Evolutionary conservation across 2,888 invertebrate genomes (phyloP), one percentile per base, ranked within the genome.

Genomic region (Troides oblongomaculatus): DNA sequence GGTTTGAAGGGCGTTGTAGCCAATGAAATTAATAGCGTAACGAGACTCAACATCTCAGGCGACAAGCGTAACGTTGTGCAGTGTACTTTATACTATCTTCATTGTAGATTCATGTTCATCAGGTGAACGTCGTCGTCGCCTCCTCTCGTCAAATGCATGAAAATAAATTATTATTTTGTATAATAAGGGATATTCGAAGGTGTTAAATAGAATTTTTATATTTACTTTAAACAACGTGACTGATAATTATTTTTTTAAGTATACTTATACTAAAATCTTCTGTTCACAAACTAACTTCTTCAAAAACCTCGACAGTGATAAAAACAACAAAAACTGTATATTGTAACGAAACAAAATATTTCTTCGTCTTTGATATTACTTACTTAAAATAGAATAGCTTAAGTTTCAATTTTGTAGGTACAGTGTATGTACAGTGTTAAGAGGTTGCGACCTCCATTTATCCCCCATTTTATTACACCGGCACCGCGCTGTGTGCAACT

Each of bases 391-490:
- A 74, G 71, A 60, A 69, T 66, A 72, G 72, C 69, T 70, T 71
- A 67, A 72, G 72, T 71, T 73, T 71, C 71, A 70, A 74, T 74
- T 74, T 74, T 68, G 72, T 71, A 64, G 46, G 62, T 69, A 61
- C 63, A 76, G 73, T 75, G 73, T 76, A 72, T 77, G 74, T 74
- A 75, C 74, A 79, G 78, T 78, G 77, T 78, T 76, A 80, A 72
- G 75, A 71, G 73, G 68, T 75, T 70, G 75, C 71, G 76, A 80
- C 81, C 84, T 79, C 79, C 80, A 85, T 90, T 85, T 82, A 85
- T 87, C 84, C 79, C 78, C 74, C 73, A 79, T 74, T 89, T 90
- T 89, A 91, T 87, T 83, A 81, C 82, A 82, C 81, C 81, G 76
- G 75, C 80, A 76, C 80, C 77, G 77, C 79, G 77, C 81, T 81